Evolutionary conservation across 53 echinoderm and acorn worm genomes (phyloP).

Genomic region (Zoroaster sp.): DNA sequence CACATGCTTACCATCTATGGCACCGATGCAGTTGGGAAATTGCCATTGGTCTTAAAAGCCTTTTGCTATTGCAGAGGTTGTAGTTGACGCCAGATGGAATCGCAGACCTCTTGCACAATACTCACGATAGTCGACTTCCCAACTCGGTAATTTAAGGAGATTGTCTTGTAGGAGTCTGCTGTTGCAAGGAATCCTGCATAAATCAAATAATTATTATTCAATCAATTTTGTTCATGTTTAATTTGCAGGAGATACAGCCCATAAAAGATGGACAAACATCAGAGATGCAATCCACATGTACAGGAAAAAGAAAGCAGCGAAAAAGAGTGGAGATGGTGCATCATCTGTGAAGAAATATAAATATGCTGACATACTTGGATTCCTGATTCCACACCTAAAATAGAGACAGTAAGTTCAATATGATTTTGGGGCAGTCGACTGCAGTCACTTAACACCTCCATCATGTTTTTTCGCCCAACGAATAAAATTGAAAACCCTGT

Average conservation of each 20-base stretch:
- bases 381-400: slow-evolving; percentile 21
- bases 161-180: slow-evolving; percentile 28
- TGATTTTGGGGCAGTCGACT: no score
- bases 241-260: slow-evolving; percentile 25
- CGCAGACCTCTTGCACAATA: slow-evolving; percentile 13
- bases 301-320: neutral
- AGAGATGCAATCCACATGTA: slow-evolving; percentile 44
- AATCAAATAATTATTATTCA: neutral
- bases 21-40: slow-evolving; percentile 54
- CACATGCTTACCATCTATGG: slow-evolving; percentile 59
- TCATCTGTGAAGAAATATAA: slow-evolving; percentile 36
- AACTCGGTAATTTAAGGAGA: slow-evolving; percentile 24
- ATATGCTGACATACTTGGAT: slow-evolving; percentile 40
- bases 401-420: slow-evolving; percentile 15
- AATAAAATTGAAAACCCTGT: no score
- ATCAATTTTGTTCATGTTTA: neutral
- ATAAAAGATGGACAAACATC: slow-evolving; percentile 49
- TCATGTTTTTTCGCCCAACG: no score
- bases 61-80: slow-evolving; percentile 11
- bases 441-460: neutral
- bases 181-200: slow-evolving; percentile 31
- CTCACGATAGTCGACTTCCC: slow-evolving; percentile 23
- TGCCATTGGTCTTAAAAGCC: slow-evolving; percentile 41
- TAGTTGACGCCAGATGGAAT: slow-evolving; percentile 32
- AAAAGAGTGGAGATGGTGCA: slow-evolving; percentile 23